A percentile compares a stretch with the other conserved stretches of the same genome.
Conservation (phyloP, 1,140 invertebrate species). For the Watersipora subatra region DNA sequence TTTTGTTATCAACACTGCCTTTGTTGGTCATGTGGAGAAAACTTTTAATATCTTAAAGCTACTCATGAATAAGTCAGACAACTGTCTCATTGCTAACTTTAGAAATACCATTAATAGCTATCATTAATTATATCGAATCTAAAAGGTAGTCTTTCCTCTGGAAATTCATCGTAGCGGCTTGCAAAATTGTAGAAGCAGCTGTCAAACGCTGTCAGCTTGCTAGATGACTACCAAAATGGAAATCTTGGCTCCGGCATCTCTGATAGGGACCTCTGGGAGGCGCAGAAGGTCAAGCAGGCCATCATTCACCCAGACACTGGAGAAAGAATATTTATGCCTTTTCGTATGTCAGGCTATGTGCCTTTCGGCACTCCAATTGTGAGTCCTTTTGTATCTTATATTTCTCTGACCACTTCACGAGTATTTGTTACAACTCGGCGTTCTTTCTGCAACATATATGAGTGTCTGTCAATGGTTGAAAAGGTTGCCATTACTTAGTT, state of each 20-base stretch:
- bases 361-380: constrained; percentile 45
- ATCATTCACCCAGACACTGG: constrained; percentile 46
- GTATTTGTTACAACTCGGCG: background rate
- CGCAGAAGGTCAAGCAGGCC: constrained; percentile 44
- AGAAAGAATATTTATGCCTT: constrained; percentile 44
- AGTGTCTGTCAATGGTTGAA: too few relatives aligned
- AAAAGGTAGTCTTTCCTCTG: background rate
- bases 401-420: background rate
- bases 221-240: constrained; percentile 34
- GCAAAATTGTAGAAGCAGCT: constrained; percentile 32
- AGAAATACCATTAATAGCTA: background rate
- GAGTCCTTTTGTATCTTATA: constrained; percentile 14
- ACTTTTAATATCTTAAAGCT: constrained; percentile 1
- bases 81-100: background rate
- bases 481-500: too few relatives aligned
- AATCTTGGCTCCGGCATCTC: constrained; percentile 21
- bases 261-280: constrained; percentile 42
- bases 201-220: constrained; percentile 26
- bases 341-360: constrained; percentile 45
- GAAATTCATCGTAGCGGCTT: background rate
- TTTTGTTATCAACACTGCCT: too few relatives aligned
- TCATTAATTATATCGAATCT: background rate
- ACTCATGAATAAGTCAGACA: background rate
- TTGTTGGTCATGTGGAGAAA: background rate
- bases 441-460: background rate